Evolutionary conservation across 2,888 invertebrate species (phyloP).

Genomic region (Plagiodera versicolora): DNA sequence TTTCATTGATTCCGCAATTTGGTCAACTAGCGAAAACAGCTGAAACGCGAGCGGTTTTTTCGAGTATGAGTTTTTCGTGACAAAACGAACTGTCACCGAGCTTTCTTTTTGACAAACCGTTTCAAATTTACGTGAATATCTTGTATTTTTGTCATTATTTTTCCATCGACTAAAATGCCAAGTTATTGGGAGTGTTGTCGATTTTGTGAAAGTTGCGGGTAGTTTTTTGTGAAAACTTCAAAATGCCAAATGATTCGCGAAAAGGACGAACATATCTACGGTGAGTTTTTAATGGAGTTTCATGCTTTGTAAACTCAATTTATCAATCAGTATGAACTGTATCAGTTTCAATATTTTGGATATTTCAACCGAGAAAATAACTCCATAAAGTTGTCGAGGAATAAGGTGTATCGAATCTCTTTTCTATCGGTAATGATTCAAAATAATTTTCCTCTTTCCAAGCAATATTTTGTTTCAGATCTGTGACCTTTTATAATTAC

Average conservation of each 20-base stretch:
- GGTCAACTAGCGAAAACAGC: slow-evolving; percentile 23
- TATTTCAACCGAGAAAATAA: no score
- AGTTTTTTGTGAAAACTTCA: slow-evolving; percentile 16
- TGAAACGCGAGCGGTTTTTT: slow-evolving; percentile 23
- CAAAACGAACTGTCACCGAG: slow-evolving; percentile 12
- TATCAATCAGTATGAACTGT: no score
- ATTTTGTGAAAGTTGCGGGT: slow-evolving; percentile 14
- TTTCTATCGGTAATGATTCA: not conserved
- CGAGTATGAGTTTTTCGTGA: slow-evolving; percentile 6
- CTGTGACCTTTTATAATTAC: slow-evolving; percentile 34
- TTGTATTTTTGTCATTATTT: not conserved
- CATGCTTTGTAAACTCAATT: no score
- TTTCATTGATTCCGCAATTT: slow-evolving; percentile 30
- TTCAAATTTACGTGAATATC: slow-evolving; percentile 17
- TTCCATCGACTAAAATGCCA: not conserved
- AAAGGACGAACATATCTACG: slow-evolving; percentile 18
- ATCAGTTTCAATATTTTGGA: no score
- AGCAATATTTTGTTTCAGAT: slow-evolving; percentile 6
- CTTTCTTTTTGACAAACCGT: slow-evolving; percentile 26
- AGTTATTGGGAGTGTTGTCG: slow-evolving; percentile 12
- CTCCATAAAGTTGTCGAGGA: no score
- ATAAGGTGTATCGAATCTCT: not conserved
- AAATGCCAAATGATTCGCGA: slow-evolving; percentile 31
- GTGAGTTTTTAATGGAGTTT: slow-evolving; percentile 18
- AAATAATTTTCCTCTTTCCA: not conserved